These are phyloP conservation scores for Nasonia oneida DNA, from an alignment of 2,888 invertebrate genomes.

Conservation along the genomic window DNA sequence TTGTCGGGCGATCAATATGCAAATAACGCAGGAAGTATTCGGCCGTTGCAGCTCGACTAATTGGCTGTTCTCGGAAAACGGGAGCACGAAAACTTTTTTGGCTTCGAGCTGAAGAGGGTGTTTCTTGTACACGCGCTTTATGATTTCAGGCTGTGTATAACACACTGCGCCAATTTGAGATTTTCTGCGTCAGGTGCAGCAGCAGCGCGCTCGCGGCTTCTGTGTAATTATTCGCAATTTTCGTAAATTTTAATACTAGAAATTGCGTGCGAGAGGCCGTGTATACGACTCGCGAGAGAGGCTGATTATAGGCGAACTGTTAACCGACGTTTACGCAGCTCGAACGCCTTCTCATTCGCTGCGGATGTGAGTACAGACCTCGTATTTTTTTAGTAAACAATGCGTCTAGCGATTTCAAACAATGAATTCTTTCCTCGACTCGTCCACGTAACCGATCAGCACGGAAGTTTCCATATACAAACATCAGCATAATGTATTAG, in stretches of 20 bases:
- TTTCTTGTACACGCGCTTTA: not conserved
- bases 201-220: not conserved
- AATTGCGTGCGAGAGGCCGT: not conserved
- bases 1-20: not conserved
- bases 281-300: not conserved
- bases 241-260: conserved; percentile 6
- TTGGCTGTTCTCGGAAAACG: not conserved
- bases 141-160: no score
- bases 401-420: no score
- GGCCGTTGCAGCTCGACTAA: not conserved
- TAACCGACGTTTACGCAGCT: not conserved
- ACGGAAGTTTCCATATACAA: not conserved
- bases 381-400: no score
- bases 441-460: not conserved
- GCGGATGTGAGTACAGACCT: not conserved
- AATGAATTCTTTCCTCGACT: no score
- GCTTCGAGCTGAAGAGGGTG: not conserved
- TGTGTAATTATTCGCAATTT: not conserved
- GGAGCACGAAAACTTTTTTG: not conserved
- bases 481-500: not conserved
- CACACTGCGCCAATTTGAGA: not conserved
- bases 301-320: not conserved
- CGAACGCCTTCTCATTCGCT: not conserved
- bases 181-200: not conserved
- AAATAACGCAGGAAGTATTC: not conserved